These are phyloP conservation scores for Pedionomus torquatus DNA, from an alignment of 2,113 vertebrate genomes.

Conservation along the genomic window DNA sequence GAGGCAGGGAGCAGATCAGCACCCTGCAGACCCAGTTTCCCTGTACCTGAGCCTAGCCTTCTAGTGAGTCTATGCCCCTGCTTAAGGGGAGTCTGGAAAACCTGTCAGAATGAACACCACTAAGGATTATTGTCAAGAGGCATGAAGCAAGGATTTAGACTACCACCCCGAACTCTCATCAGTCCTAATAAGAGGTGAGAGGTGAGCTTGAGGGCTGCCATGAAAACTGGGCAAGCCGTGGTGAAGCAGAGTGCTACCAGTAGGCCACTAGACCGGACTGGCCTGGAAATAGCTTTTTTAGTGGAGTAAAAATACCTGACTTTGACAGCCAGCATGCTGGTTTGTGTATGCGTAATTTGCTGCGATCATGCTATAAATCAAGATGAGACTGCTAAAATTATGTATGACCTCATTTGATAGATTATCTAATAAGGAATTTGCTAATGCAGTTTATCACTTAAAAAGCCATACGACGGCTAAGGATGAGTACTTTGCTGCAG, in stretches of 20 bases:
- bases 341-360: slow-evolving; percentile 28
- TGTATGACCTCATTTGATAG: slow-evolving; percentile 71
- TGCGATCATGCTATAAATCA: slow-evolving; percentile 58
- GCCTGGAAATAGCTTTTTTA: background rate
- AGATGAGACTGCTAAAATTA: slow-evolving; percentile 66
- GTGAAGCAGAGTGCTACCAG: background rate
- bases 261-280: background rate
- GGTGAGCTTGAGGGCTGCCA: background rate
- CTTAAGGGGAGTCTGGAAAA: background rate
- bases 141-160: background rate
- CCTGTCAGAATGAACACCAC: background rate
- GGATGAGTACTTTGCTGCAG: slow-evolving; percentile 72
- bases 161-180: fast-evolving
- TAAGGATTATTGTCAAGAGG: background rate
- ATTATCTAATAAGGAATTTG: slow-evolving; percentile 79
- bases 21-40: background rate
- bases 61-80: fast-evolving
- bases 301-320: slow-evolving; percentile 6
- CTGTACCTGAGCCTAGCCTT: background rate
- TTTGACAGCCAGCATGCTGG: slow-evolving; percentile 36
- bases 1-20: background rate
- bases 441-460: slow-evolving; percentile 80
- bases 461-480: slow-evolving; percentile 68
- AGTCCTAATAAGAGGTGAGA: background rate
- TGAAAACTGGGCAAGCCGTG: background rate